These are phyloP conservation scores for Epiperipatus broadwayi DNA, from an alignment of 2,888 invertebrate genomes.

Conservation along the genomic window DNA sequence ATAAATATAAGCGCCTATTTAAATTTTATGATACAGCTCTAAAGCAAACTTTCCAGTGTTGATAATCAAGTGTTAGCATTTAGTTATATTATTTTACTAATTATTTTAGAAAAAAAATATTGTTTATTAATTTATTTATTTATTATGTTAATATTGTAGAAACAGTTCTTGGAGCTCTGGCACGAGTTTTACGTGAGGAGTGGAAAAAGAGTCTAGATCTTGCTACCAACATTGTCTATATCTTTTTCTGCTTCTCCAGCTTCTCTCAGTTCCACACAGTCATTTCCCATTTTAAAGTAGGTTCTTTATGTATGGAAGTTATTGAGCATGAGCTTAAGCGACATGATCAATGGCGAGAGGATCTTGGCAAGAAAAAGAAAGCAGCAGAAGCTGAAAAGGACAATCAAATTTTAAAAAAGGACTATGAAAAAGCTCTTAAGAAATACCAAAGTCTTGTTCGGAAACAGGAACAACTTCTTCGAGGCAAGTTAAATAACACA, in stretches of 20 bases:
- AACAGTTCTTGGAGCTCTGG: constrained; percentile 79
- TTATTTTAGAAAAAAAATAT: constrained; percentile 5
- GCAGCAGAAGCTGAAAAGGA: constrained; percentile 25
- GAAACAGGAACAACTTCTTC: constrained; percentile 76
- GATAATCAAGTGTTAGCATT: constrained; percentile 14
- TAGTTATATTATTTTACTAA: neutral
- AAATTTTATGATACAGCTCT: too few relatives aligned
- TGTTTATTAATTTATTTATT: constrained; percentile 19
- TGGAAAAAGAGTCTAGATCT: constrained; percentile 90
- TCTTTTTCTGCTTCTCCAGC: constrained; percentile 90
- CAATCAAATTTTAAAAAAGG: constrained; percentile 42
- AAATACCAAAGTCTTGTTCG: constrained; percentile 60
- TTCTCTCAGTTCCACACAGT: constrained; percentile 86
- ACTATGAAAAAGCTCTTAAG: constrained; percentile 53
- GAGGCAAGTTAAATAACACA: constrained; percentile 32
- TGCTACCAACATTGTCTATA: constrained; percentile 85
- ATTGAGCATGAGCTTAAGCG: constrained; percentile 82
- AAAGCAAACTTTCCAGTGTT: too few relatives aligned
- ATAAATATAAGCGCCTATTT: too few relatives aligned
- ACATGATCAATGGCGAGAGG: constrained; percentile 65
- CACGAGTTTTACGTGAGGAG: constrained; percentile 86
- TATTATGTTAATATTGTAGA: constrained; percentile 34
- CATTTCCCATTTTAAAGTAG: constrained; percentile 88
- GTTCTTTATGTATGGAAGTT: constrained; percentile 87
- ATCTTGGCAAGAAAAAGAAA: constrained; percentile 27